Conservation (phyloP, 2,797 vertebrate genomes). For the Brachymystax lenok region DNA sequence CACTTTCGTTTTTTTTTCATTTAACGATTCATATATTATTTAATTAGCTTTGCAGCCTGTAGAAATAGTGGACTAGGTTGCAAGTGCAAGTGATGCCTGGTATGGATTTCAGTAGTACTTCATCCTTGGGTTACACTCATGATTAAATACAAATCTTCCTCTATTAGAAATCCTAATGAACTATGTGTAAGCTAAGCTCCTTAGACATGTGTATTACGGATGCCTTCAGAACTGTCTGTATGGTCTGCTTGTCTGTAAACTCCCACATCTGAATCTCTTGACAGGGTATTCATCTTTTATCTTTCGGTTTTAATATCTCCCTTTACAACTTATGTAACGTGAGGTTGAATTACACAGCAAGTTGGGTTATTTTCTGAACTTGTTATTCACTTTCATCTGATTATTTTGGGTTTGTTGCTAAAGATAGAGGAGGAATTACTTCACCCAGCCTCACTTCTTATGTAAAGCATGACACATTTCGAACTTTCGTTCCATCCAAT, state of each 20-base stretch:
- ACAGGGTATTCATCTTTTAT: constrained; percentile 40
- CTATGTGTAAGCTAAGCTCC: constrained; percentile 23
- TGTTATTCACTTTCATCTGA: not conserved
- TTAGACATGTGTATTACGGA: constrained; percentile 39
- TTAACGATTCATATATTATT: too few relatives aligned
- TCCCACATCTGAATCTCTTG: constrained; percentile 46
- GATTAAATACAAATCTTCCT: constrained; percentile 31
- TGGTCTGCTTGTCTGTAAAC: constrained; percentile 59
- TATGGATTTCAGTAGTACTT: constrained; percentile 24
- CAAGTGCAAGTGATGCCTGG: constrained; percentile 33
- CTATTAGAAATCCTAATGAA: constrained; percentile 44
- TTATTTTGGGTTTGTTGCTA: constrained; percentile 3
- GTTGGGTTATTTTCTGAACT: not conserved
- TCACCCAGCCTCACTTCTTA: not conserved
- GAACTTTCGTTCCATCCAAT: not conserved
- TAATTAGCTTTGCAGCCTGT: too few relatives aligned
- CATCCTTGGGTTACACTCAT: constrained; percentile 34
- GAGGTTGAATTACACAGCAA: constrained; percentile 20
- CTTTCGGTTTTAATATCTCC: constrained; percentile 38
- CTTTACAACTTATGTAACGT: constrained; percentile 12
- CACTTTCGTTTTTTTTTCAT: not conserved
- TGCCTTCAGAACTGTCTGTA: constrained; percentile 61
- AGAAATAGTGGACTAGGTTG: too few relatives aligned
- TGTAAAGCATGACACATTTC: not conserved
- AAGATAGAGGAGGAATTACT: not conserved